Percentiles rank a stretch among this genome's conserved stretches.
Evolutionary conservation across 2,797 vertebrate genomes (phyloP).

Genomic region (Myioborus melanocephalus): DNA sequence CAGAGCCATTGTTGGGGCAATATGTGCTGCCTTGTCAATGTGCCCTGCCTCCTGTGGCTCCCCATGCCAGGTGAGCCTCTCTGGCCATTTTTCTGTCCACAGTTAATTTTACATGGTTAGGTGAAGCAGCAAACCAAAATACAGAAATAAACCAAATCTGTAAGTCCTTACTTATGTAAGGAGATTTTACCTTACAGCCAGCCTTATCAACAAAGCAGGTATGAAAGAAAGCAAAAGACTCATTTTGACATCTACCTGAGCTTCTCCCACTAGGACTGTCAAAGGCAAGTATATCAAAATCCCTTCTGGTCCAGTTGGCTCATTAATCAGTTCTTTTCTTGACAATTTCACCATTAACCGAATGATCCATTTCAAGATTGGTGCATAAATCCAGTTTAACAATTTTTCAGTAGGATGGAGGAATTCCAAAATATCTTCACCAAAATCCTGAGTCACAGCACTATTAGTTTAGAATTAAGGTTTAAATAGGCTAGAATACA

Average conservation of each 20-base stretch:
- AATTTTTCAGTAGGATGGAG: neutral
- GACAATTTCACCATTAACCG: neutral
- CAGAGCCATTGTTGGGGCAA: rapidly evolving
- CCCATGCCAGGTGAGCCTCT: neutral
- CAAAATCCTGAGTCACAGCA: neutral
- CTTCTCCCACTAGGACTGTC: neutral
- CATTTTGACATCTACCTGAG: neutral
- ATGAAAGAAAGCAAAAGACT: slow-evolving; percentile 14
- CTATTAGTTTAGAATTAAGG: slow-evolving; percentile 20
- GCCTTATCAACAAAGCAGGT: neutral
- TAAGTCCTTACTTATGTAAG: neutral
- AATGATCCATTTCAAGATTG: neutral
- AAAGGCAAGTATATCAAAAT: neutral
- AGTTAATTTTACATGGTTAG: neutral
- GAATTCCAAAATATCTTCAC: neutral
- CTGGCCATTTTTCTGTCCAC: neutral
- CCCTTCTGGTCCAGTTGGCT: neutral
- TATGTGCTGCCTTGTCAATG: neutral
- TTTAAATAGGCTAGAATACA: neutral
- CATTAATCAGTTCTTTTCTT: neutral
- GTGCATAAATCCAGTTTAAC: neutral
- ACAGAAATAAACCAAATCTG: neutral
- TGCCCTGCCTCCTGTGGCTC: neutral
- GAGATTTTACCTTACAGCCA: neutral
- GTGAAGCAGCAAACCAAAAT: slow-evolving; percentile 8